Base-by-base conservation (phyloP, 2,113 vertebrate genomes). In the Hepsetus odoe region DNA sequence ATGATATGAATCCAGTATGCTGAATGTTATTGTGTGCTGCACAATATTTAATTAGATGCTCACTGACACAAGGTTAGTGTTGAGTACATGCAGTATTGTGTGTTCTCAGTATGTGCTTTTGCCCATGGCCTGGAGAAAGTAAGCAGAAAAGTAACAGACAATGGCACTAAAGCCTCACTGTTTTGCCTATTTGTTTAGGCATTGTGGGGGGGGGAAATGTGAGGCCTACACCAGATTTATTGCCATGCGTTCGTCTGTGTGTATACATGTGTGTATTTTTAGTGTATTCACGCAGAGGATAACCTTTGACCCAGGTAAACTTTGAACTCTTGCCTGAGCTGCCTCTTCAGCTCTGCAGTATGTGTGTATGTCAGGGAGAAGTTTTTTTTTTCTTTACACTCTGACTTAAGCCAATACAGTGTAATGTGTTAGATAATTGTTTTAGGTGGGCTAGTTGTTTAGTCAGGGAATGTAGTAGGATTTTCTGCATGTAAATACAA, bases 211-310 rank as follows among this genome's bases (percentile, higher is more conserved):
- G 74, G 68, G 40, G 38, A 70, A 76, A 76, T 51, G 67, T 79
- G 59, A 70, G 67, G 74, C 77, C 65, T 62, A 28, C 0, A 59
- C 59, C 53, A 68, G 30, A 70, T 83, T 53, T 62, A 46, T 72
- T 72, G 68, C 67, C 44, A 70, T 72, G 26, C 55, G 69, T 81
- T 55, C 61, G 46, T 74, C 26, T 76, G 74, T 75, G 82, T 74
- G 32, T 87, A 84, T 85, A 81, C 78, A 79, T 75, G 76, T 74
- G 79, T 81, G 85, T 86, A 87, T 83, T 86, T 74, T 77, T 80
- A 77, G 74, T 80, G 64, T 80, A 77, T 68, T 83, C 65, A 76
- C 53, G n/a, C 44, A 74, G 40, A 38, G 78, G 73, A 71, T 51
- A 55, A 73, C 72, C 70, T 83, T 83, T 77, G 74, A 80, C 74